phyloP scores from a whole-genome alignment of 2,797 vertebrate genomes.

The Danionella dracula region DNA sequence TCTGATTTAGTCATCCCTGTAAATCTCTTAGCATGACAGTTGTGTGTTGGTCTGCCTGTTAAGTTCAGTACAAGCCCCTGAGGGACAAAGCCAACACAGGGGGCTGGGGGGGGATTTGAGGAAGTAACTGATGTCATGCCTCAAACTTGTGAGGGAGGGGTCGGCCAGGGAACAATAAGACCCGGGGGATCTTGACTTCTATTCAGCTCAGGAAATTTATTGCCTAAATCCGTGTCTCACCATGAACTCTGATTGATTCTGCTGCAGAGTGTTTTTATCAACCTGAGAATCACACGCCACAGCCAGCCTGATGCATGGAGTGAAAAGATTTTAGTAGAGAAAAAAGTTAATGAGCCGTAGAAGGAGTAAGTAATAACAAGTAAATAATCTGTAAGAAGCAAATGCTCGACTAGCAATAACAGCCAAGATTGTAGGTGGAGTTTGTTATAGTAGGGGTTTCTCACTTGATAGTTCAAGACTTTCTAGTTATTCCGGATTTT shows the following conservation, averaged over 20 bases:
- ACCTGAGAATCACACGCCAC: background rate
- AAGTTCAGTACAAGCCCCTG: background rate
- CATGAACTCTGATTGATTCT: constrained; percentile 21
- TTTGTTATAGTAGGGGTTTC: too few species aligned
- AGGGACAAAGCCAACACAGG: constrained; percentile 44
- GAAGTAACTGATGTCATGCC: constrained; percentile 66
- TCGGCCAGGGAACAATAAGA: constrained; percentile 61
- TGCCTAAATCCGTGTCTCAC: constrained; percentile 25
- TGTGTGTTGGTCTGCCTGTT: constrained; percentile 40
- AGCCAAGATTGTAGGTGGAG: too few species aligned
- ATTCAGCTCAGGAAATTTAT: constrained; percentile 31
- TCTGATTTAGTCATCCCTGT: too few species aligned
- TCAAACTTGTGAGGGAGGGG: constrained; percentile 71
- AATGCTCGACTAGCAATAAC: too few species aligned
- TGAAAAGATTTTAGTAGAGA: too few species aligned
- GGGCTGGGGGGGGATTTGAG: constrained; percentile 62
- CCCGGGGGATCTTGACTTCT: constrained; percentile 57
- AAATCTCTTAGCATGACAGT: constrained; percentile 16
- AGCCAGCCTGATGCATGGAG: background rate
- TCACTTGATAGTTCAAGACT: too few species aligned
- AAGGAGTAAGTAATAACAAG: too few species aligned
- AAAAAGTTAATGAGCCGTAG: background rate
- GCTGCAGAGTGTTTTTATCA: constrained; percentile 8
- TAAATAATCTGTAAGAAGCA: too few species aligned
- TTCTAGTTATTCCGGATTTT: too few species aligned